Base-by-base conservation (phyloP, 2,888 invertebrate genomes). In the Nymphalis c-album region DNA sequence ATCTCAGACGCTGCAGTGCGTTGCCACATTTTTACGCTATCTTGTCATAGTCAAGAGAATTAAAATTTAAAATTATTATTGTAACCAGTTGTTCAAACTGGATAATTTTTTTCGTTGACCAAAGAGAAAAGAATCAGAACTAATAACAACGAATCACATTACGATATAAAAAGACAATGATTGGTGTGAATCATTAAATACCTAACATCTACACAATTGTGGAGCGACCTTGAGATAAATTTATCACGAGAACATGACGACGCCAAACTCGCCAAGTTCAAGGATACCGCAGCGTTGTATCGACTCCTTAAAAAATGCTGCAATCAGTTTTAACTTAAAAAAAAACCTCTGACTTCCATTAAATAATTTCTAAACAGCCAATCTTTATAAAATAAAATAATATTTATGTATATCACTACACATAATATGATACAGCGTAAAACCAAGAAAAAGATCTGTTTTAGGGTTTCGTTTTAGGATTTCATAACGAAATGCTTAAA, bases 241-340 rank as follows among this genome's bases (percentile, higher is more conserved):
- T 65, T 47, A 68, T 66, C 63, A 68, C 69, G 66, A 58, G 71
- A 67, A 60, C 67, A 64, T 63, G 67, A 67, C 64, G 64, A 58
- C 65, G 46, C 67, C 67, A 65, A 59, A 50, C 62, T 60, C 60
- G 68, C 26, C 68, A 73, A 73, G 72, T 73, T 75, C 72, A 75
- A 74, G 74, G 74, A 68, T 64, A 64, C 26, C 47, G 61, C 40
- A 45, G 16, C 45, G 40, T 18, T 35, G 57, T 57, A 57, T 57
- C 31, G 51, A 17, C 64, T 51, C 45, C 64, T 53, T 59, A 18
- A 64, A 46, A 64, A 40, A 5, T 35, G 35, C 57, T 57, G 57
- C 57, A 35, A 57, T 8, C 35, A 13, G 3, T 57, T 53, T 7
- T 2, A 8, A 20, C 5, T 22, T 22, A 2, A 16, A 53, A 31